These are phyloP conservation scores for Micromys minutus DNA, from an alignment of 2,113 vertebrate genomes.

Conservation along the genomic window DNA sequence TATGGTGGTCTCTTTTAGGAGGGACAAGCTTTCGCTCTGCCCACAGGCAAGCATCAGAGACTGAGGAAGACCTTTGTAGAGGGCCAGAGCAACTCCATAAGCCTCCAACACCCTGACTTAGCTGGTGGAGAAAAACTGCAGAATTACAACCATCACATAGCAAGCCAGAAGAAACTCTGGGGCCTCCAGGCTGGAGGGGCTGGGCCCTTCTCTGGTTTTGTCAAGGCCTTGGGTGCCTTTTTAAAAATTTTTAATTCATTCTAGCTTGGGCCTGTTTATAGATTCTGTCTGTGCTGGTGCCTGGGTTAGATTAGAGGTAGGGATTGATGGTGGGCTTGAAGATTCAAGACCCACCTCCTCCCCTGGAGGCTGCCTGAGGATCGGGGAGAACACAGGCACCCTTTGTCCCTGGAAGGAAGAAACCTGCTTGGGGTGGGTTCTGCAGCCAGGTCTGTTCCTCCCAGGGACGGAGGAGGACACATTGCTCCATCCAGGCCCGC, in stretches of 20 bases:
- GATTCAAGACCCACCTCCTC: slow-evolving; percentile 81
- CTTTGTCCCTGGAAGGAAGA: slow-evolving; percentile 74
- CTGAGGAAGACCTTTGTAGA: slow-evolving; percentile 32
- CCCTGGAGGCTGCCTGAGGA: slow-evolving; percentile 75
- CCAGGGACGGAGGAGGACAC: neutral
- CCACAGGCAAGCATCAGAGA: slow-evolving; percentile 40
- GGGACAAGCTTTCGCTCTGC: slow-evolving; percentile 52
- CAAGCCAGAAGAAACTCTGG: neutral
- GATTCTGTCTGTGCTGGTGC: slow-evolving; percentile 65
- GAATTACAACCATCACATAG: slow-evolving; percentile 60
- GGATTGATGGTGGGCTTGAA: slow-evolving; percentile 79
- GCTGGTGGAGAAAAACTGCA: neutral
- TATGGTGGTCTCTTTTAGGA: slow-evolving; percentile 68
- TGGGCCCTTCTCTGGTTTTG: neutral
- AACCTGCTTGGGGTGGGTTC: slow-evolving; percentile 61
- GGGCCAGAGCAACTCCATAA: slow-evolving; percentile 48
- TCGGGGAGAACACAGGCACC: slow-evolving; percentile 70
- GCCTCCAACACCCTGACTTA: slow-evolving; percentile 49
- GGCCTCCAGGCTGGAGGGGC: slow-evolving; percentile 52
- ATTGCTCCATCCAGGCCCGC: neutral
- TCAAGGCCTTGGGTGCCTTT: slow-evolving; percentile 45
- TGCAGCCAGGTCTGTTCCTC: slow-evolving; percentile 70
- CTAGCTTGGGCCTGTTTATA: slow-evolving; percentile 55
- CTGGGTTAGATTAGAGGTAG: slow-evolving; percentile 79
- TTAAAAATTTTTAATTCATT: neutral